Evolutionary conservation across 35 echinoderm and acorn worm species (phyloP).

Genomic region (Holothuria glaberrima): DNA sequence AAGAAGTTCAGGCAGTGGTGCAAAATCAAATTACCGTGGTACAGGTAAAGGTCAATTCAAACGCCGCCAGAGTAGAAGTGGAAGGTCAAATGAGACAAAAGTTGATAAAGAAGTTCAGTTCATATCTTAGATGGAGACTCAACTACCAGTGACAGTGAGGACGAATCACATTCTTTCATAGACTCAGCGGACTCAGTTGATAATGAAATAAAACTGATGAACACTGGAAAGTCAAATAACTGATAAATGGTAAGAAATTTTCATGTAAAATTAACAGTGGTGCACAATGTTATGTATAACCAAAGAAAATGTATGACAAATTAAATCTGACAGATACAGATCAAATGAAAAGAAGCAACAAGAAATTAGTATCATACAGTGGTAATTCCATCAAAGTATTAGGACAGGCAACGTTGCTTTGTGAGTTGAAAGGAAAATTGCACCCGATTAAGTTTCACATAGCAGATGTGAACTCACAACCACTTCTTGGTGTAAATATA

Average conservation of each 20-base stretch:
- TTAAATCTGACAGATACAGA: neutral
- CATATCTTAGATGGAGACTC: neutral
- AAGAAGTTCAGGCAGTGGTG: neutral
- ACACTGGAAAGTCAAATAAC: neutral
- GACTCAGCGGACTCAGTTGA: neutral
- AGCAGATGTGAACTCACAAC: neutral
- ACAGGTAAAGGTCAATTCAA: neutral
- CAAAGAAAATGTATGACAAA: too few species aligned
- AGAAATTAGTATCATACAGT: neutral
- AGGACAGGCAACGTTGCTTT: slow-evolving; percentile 12
- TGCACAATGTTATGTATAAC: neutral
- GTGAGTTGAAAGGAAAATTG: neutral
- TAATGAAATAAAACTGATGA: slow-evolving; percentile 4
- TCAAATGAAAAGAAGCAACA: neutral
- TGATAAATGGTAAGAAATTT: neutral
- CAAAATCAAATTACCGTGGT: neutral
- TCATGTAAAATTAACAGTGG: neutral
- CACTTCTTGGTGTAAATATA: neutral
- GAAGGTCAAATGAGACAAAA: neutral
- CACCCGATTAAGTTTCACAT: slow-evolving; percentile 1
- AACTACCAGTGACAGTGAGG: neutral
- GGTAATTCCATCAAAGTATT: neutral
- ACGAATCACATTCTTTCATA: slow-evolving; percentile 12
- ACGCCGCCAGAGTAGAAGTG: neutral
- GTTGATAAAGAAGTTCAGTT: too few species aligned